Conservation (phyloP, 2,113 vertebrate species). For the Leucoraja erinaceus region DNA sequence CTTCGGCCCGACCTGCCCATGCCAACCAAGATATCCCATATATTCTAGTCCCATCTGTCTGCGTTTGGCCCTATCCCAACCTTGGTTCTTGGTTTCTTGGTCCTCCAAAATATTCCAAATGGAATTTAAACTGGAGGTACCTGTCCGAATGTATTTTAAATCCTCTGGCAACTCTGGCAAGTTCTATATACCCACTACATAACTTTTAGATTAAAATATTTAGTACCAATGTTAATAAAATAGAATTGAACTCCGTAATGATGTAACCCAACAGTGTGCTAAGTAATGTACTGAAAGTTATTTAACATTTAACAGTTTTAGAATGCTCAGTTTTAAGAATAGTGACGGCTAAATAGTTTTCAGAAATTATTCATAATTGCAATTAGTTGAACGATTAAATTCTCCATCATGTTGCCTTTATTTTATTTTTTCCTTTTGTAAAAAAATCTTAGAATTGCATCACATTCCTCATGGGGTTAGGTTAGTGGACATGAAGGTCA, state of each 20-base stretch:
- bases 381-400: background rate
- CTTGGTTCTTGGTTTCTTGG: too few species aligned
- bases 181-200: background rate
- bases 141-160: too few species aligned
- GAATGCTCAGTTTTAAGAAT: background rate
- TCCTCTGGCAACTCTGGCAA: too few species aligned
- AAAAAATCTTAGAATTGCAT: background rate
- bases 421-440: background rate
- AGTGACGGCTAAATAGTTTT: background rate
- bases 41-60: too few species aligned
- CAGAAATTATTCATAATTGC: background rate
- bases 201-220: background rate
- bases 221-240: background rate
- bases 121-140: too few species aligned
- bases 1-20: too few species aligned
- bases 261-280: background rate
- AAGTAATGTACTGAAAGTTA: background rate
- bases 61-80: too few species aligned
- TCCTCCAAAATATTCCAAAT: too few species aligned
- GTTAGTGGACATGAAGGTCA: background rate
- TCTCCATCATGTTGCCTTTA: too few species aligned
- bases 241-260: background rate
- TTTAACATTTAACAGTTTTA: background rate
- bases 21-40: too few species aligned
- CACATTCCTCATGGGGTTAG: background rate